phyloP scores from a whole-genome alignment of 2,113 vertebrate species.

The Antechinus stuartii region DNA sequence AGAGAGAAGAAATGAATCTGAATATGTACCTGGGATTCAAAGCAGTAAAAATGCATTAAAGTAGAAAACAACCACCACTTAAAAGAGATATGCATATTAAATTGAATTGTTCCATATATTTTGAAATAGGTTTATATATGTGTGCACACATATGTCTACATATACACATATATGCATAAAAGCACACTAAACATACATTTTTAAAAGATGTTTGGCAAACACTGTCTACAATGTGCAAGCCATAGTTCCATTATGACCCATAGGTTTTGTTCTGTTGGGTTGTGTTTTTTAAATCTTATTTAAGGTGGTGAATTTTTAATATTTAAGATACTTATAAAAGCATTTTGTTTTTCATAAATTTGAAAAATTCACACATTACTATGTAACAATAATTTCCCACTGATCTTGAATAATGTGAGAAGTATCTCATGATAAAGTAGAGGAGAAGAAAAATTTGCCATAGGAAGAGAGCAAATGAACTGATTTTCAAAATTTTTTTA shows the following conservation, averaged over 20 bases:
- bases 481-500: background rate
- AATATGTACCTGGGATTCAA: slow-evolving; percentile 62
- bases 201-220: background rate
- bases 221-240: background rate
- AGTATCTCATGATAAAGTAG: background rate
- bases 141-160: background rate
- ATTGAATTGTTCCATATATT: slow-evolving; percentile 9
- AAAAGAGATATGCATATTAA: background rate
- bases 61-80: slow-evolving; percentile 20
- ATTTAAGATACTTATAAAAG: slow-evolving; percentile 14
- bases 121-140: background rate
- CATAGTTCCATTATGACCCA: background rate
- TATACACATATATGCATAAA: background rate
- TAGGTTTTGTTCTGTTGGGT: background rate
- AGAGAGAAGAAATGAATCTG: slow-evolving; percentile 59
- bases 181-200: background rate
- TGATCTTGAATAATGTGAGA: background rate
- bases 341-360: slow-evolving; percentile 40
- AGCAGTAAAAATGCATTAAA: slow-evolving; percentile 38
- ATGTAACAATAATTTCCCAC: background rate
- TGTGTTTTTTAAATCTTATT: background rate
- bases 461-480: background rate
- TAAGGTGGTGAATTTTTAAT: background rate
- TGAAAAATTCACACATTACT: slow-evolving; percentile 16
- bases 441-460: background rate